Evolutionary conservation across 2,888 invertebrate genomes (phyloP).

Genomic region (Drosophila eohydei): DNA sequence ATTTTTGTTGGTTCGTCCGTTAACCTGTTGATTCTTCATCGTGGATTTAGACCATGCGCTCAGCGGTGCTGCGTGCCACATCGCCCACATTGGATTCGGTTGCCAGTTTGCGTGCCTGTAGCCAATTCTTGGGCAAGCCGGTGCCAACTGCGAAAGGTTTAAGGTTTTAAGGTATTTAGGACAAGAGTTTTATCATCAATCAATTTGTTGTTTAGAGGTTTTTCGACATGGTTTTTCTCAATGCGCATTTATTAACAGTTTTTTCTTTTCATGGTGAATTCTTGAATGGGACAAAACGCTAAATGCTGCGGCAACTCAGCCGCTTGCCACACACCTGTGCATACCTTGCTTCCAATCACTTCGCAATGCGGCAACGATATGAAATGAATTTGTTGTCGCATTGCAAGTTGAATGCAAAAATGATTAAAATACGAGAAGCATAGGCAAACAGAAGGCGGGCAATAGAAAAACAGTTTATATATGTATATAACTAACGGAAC

Average conservation of each 20-base stretch:
- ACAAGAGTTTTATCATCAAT: slow-evolving; percentile 14
- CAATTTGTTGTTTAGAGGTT: slow-evolving; percentile 13
- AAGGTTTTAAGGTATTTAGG: slow-evolving; percentile 25
- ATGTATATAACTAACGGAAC: slow-evolving; percentile 63
- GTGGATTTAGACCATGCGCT: slow-evolving; percentile 59
- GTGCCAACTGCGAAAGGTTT: slow-evolving; percentile 73
- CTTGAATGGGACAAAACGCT: slow-evolving; percentile 59
- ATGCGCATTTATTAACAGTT: slow-evolving; percentile 73
- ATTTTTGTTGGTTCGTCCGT: background rate
- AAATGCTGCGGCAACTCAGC: slow-evolving; percentile 60
- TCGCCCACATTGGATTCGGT: slow-evolving; percentile 65
- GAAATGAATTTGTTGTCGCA: slow-evolving; percentile 60
- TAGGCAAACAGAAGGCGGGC: slow-evolving; percentile 23
- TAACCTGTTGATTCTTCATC: background rate
- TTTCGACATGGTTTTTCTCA: slow-evolving; percentile 53
- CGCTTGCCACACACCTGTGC: slow-evolving; percentile 26
- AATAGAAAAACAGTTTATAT: slow-evolving; percentile 22
- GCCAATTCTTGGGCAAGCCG: slow-evolving; percentile 69
- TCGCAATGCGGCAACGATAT: slow-evolving; percentile 48
- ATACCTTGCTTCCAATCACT: slow-evolving; percentile 6
- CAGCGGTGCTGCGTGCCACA: slow-evolving; percentile 75
- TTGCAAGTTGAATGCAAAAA: slow-evolving; percentile 24
- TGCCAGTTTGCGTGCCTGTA: slow-evolving; percentile 62
- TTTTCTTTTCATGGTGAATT: slow-evolving; percentile 39
- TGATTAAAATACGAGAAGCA: slow-evolving; percentile 8